Evolutionary conservation across 2,888 invertebrate species (phyloP), one percentile per base, ranked within the genome.

Genomic region (Pseudococcus jackbeardsleyi): DNA sequence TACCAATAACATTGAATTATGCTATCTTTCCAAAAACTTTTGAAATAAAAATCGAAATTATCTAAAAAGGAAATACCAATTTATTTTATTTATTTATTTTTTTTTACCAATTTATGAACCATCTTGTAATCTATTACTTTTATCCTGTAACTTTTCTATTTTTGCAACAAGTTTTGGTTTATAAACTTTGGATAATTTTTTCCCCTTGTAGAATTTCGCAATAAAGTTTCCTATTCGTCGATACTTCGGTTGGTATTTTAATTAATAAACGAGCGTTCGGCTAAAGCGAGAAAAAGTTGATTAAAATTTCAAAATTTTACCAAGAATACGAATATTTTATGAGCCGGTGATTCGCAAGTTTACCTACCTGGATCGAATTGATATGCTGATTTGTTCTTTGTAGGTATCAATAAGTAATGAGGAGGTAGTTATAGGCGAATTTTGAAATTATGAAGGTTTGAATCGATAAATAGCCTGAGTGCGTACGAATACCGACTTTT

Each of bases 61-160:
- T 59, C 19, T 5, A 59, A 59, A 59, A 19, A 59, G 59, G 19
- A 19, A 59, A 59, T 59, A 19, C n/a, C 59, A 19, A 59, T 59
- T 19, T 59, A 59, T 59, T 59, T 19, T 54, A 5, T 9, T 59
- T 59, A 59, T n/a, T n/a, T 59, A 59, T 59, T 59, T 59, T 59
- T 59, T 59, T 19, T 59, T 19, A 59, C 68, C 7, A 68, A 68
- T 68, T 68, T 68, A 68, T 19, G 68, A 68, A 68, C 68, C 26
- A 0, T 22, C 22, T 22, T 8, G 68, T 68, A 26, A 68, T 68
- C 22, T 68, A 68, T 26, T 19, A 68, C 22, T 68, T 68, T 15
- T 22, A 68, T 68, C 19, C 15, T 19, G 22, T 7, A 68, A 68
- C 22, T 68, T 68, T 68, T 68, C 22, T 22, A 26, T 68, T 68